Evolutionary conservation across 1,140 invertebrate genomes (phyloP), one percentile per base, ranked within the genome.

Genomic region (Diabrotica virgifera): DNA sequence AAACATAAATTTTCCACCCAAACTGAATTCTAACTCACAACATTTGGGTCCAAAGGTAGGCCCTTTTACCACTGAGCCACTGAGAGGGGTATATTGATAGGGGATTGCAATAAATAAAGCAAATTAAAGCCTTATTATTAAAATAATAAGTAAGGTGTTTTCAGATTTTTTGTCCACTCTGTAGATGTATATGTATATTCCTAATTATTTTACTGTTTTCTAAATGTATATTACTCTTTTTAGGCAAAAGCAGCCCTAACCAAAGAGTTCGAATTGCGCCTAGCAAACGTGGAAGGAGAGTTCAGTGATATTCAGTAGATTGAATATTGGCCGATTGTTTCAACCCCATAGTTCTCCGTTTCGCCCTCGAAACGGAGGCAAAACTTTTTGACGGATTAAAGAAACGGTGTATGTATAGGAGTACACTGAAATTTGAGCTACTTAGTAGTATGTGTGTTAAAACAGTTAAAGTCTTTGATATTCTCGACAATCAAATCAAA

Each of bases 241-340:
- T 56, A 78, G 77, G 77, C 75, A n/a, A 77, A 74, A 71, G 59
- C 66, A 37, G 74, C 75, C 11, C 64, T 79, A 14, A 60, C 40
- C 36, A 76, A 76, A 69, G 77, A 78, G 60, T 79, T 79, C 63
- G 76, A 79, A 66, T 76, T 70, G 36, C 72, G 77, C 9, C 59
- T 77, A 6, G 73, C 77, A 6, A 64, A 72, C 59, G 70, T 76
- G 5, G 76, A 78, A n/a, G 70, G 66, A 46, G 76, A 79, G 70
- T 66, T 60, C 8, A 70, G 70, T 55, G 67, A 68, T 46, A 65
- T 67, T 36, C 59, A 54, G 13, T 54, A 37, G 38, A 46, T 62
- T n/a, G 35, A 54, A 53, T 5, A 12, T 24, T 55, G 46, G 62
- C 62, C 55, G 54, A 63, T 55, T 57, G n/a, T 40, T 52, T 35